These are phyloP conservation scores for Stichopus horrens DNA, from an alignment of 53 echinoderm and acorn worm genomes.

Conservation along the genomic window DNA sequence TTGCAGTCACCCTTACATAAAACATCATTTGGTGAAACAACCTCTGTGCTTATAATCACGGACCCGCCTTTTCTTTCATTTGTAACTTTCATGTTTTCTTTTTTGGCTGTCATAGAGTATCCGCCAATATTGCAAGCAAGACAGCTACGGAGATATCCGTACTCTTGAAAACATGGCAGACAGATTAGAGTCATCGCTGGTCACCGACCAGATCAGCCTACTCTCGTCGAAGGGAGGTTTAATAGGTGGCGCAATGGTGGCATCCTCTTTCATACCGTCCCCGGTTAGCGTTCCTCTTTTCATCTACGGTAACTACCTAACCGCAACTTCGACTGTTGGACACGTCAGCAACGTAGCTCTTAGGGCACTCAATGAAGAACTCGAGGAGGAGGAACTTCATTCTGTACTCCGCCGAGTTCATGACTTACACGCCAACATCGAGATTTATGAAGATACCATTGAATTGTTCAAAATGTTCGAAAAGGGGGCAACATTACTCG, in stretches of 20 bases:
- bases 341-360: neutral
- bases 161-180: too few species aligned
- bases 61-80: too few species aligned
- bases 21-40: too few species aligned
- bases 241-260: neutral
- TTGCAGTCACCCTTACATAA: too few species aligned
- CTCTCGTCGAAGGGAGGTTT: neutral
- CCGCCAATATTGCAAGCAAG: too few species aligned
- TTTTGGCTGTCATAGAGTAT: too few species aligned
- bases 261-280: neutral
- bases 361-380: neutral
- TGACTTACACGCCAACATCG: neutral
- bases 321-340: neutral
- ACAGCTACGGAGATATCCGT: too few species aligned
- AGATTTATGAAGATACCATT: neutral
- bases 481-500: too few species aligned
- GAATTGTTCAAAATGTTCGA: neutral
- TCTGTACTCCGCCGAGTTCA: neutral
- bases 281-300: neutral
- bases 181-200: too few species aligned
- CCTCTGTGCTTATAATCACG: too few species aligned
- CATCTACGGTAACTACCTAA: neutral
- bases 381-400: neutral
- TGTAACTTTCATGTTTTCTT: too few species aligned
- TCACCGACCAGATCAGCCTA: too few species aligned